phyloP scores from a whole-genome alignment of 30 jellyfish, hydroid and myxozoan species.

The Haliclystus octoradiatus region DNA sequence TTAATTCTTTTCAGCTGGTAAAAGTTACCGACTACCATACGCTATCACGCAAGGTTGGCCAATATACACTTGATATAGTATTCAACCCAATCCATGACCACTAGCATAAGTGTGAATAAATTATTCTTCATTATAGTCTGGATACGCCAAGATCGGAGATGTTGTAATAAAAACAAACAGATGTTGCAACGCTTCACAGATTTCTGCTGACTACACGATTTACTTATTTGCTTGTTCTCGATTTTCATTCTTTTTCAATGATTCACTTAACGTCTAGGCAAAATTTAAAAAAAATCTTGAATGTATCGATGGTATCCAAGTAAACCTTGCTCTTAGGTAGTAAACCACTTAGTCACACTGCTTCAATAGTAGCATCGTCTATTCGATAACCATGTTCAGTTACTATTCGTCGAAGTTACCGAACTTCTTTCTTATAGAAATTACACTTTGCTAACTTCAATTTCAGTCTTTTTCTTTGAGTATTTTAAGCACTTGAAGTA shows the following conservation, averaged over 20 bases:
- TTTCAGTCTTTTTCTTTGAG: constrained; percentile 24
- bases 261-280: too few species aligned
- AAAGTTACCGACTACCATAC: constrained; percentile 26
- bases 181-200: too few species aligned
- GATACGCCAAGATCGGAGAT: too few species aligned
- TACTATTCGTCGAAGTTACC: constrained; percentile 21
- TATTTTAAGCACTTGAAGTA: constrained; percentile 16
- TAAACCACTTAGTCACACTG: constrained; percentile 3
- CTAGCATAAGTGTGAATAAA: constrained; percentile 36
- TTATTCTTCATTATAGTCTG: constrained; percentile 5
- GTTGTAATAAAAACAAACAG: too few species aligned
- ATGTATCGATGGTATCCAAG: constrained; percentile 26
- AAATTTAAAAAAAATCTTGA: constrained; percentile 16
- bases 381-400: constrained; percentile 16
- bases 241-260: too few species aligned
- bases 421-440: constrained; percentile 17
- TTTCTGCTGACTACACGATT: too few species aligned
- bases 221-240: too few species aligned
- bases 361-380: constrained; percentile 18
- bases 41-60: constrained; percentile 19
- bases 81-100: constrained; percentile 21
- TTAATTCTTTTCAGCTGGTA: constrained; percentile 25
- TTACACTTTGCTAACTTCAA: constrained; percentile 33
- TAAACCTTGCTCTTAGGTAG: constrained; percentile 12
- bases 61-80: constrained; percentile 19